A percentile compares a stretch with the other conserved stretches of the same genome.
Conservation (phyloP, 2,113 vertebrate genomes). For the Psettodes erumei region DNA sequence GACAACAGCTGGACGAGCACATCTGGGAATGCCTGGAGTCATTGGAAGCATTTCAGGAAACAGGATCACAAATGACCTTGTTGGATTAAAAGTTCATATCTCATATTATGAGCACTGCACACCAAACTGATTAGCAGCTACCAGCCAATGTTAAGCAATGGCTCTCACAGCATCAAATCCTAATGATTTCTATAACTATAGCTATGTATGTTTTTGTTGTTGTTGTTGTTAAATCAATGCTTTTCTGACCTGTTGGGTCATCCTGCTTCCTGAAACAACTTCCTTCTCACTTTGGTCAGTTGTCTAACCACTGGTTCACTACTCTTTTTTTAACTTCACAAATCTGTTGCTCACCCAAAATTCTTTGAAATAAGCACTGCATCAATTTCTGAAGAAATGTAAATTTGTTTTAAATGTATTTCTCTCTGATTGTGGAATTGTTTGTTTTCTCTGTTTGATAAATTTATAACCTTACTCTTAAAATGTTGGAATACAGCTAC, state of each 20-base stretch:
- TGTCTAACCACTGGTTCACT: neutral
- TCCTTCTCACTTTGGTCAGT: neutral
- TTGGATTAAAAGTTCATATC: neutral
- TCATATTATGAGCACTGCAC: neutral
- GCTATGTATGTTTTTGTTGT: too few species aligned
- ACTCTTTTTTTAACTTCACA: slow-evolving; percentile 5
- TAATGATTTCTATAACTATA: neutral
- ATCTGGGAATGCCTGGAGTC: slow-evolving; percentile 30
- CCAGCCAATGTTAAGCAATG: neutral
- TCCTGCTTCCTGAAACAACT: slow-evolving; percentile 26
- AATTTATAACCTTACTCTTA: neutral
- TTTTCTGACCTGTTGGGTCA: slow-evolving; percentile 22
- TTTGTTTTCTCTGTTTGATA: neutral
- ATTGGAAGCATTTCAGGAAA: slow-evolving; percentile 23
- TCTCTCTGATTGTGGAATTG: slow-evolving; percentile 14
- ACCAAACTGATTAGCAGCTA: neutral
- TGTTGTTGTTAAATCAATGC: too few species aligned
- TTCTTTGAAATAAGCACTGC: neutral
- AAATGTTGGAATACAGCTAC: too few species aligned
- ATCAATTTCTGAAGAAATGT: neutral
- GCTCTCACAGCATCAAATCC: neutral
- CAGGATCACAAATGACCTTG: slow-evolving; percentile 25
- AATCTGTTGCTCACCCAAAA: neutral
- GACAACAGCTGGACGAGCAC: slow-evolving; percentile 37
- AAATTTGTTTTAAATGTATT: slow-evolving; percentile 7